Evolutionary conservation across 2,888 invertebrate genomes (phyloP), one percentile per base, ranked within the genome.

Genomic region (Sinotaia quadrata): DNA sequence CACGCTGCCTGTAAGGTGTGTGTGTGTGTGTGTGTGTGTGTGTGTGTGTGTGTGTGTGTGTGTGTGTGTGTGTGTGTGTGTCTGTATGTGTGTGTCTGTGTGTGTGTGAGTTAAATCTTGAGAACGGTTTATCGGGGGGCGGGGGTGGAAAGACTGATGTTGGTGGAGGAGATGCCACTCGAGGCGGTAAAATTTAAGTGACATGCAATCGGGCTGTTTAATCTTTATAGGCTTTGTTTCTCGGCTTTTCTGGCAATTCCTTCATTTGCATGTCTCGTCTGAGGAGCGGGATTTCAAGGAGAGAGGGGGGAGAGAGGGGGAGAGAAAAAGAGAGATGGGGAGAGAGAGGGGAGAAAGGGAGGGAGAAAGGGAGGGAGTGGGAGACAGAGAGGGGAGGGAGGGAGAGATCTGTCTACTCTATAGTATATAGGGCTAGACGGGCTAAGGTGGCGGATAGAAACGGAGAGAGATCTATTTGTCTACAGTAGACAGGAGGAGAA

Each of bases 31-130:
- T 4, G 49, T 21, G 49, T 21, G 15, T 24, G 1, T 2, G 49
- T 3, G 49, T 24, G 49, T 24, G 49, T 24, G 49, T 24, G 18
- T 49, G 49, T 49, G 49, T 49, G 49, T 49, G 49, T 49, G 49
- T 15, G 49, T 49, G 49, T 49, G 49, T 49, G 49, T 15, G 49
- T 49, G 49, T 15, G 49, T 49, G 49, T 49, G 49, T 49, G 49
- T 49, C 5, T 49, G n/a, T n/a, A n/a, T n/a, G n/a, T n/a, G 24
- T 15, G n/a, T n/a, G n/a, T n/a, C n/a, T n/a, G n/a, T n/a, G n/a
- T n/a, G n/a, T n/a, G n/a, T n/a, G n/a, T n/a, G n/a, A n/a, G n/a
- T n/a, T n/a, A n/a, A n/a, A n/a, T n/a, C n/a, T n/a, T n/a, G n/a
- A n/a, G n/a, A n/a, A n/a, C n/a, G n/a, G n/a, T n/a, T n/a, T n/a